Percentiles rank a stretch among this genome's conserved stretches.
Conservation (phyloP, 2,888 invertebrate genomes). For the Volucella zonaria region DNA sequence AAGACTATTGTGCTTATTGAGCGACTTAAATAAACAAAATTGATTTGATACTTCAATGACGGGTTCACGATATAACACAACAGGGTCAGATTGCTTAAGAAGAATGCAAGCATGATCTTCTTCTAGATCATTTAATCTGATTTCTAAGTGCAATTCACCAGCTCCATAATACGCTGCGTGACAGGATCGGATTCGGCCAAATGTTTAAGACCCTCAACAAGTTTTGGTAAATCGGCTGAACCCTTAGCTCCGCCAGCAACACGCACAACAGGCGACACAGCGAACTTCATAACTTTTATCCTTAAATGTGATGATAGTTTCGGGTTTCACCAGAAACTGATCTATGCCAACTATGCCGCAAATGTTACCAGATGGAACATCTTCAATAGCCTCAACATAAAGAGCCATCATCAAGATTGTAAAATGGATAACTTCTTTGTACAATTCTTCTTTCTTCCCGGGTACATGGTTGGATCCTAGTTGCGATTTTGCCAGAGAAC, state of each 20-base stretch:
- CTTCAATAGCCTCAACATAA: slow-evolving; percentile 99
- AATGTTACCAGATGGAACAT: no score
- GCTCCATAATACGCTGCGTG: slow-evolving; percentile 99
- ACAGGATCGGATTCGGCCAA: slow-evolving; percentile 99
- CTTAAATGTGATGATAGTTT: slow-evolving; percentile 99
- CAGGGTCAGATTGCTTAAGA: slow-evolving; percentile 99
- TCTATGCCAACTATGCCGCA: slow-evolving; percentile 99
- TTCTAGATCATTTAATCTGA: slow-evolving; percentile 99
- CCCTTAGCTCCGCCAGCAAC: slow-evolving; percentile 99
- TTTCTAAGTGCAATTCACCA: slow-evolving; percentile 99
- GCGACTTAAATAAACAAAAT: slow-evolving; percentile 99
- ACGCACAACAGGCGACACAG: slow-evolving; percentile 99
- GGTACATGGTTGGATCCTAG: slow-evolving; percentile 98
- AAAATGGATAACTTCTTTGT: slow-evolving; percentile 99
- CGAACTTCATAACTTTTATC: slow-evolving; percentile 99
- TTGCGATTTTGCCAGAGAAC: slow-evolving; percentile 96
- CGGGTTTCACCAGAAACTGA: slow-evolving; percentile 99
- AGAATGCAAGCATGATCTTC: slow-evolving; percentile 99
- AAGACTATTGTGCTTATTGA: slow-evolving; percentile 99
- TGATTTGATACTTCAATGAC: slow-evolving; percentile 96
- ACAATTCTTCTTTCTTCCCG: slow-evolving; percentile 99
- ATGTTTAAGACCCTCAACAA: slow-evolving; percentile 99
- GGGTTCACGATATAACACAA: slow-evolving; percentile 99
- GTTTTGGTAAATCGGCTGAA: slow-evolving; percentile 98
- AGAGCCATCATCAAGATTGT: slow-evolving; percentile 99